Evolutionary conservation across 2,888 invertebrate genomes (phyloP).

Genomic region (Platycheirus rosarum): DNA sequence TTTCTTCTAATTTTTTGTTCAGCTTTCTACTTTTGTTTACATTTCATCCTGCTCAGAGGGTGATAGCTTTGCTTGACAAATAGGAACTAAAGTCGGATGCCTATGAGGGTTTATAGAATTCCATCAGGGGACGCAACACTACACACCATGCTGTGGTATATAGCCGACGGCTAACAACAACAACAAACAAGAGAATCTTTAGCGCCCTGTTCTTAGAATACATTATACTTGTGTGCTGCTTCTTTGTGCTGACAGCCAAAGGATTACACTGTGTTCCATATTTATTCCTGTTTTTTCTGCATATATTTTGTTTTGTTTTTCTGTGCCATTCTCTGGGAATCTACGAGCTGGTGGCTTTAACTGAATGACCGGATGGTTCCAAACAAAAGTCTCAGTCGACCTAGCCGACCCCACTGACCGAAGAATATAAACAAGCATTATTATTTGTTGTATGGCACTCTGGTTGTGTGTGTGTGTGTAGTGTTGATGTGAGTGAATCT

Average conservation of each 20-base stretch:
- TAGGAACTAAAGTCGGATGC: slow-evolving; percentile 42
- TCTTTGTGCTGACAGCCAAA: slow-evolving; percentile 70
- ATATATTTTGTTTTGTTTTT: slow-evolving; percentile 5
- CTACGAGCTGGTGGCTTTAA: slow-evolving; percentile 29
- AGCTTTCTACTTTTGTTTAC: slow-evolving; percentile 46
- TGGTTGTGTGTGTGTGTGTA: background rate
- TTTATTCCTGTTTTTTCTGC: slow-evolving; percentile 50
- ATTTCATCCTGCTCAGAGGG: slow-evolving; percentile 45
- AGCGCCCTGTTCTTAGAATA: slow-evolving; percentile 47
- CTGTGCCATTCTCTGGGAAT: background rate
- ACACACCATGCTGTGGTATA: background rate
- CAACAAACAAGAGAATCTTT: slow-evolving; percentile 15
- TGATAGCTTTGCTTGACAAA: slow-evolving; percentile 50
- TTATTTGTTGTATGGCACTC: slow-evolving; percentile 53
- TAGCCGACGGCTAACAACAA: slow-evolving; percentile 11
- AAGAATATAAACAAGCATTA: slow-evolving; percentile 59
- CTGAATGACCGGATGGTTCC: slow-evolving; percentile 16
- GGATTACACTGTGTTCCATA: slow-evolving; percentile 64
- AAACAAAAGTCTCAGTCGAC: slow-evolving; percentile 39
- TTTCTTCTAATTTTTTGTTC: slow-evolving; percentile 14
- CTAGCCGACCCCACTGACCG: slow-evolving; percentile 49
- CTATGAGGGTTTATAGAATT: slow-evolving; percentile 24
- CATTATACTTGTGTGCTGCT: slow-evolving; percentile 60
- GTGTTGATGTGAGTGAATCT: slow-evolving; percentile 48
- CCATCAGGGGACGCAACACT: background rate